Evolutionary conservation across 2,888 invertebrate species (phyloP).

Genomic region (Drosophila colorata): DNA sequence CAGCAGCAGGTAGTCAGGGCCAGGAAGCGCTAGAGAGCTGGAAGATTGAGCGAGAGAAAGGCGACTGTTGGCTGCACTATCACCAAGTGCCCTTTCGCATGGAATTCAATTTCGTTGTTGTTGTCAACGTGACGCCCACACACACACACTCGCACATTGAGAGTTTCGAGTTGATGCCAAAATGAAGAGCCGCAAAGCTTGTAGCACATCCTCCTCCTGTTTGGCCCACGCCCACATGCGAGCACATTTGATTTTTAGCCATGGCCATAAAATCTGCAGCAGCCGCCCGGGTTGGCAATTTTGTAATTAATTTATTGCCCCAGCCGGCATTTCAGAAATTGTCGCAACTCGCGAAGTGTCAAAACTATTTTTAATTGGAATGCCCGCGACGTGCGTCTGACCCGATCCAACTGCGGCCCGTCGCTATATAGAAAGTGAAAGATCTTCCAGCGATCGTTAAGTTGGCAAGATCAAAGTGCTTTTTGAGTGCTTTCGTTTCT

Average conservation of each 20-base stretch:
- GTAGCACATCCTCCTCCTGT: constrained; percentile 17
- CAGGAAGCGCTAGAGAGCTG: constrained; percentile 2
- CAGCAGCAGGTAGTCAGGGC: constrained; percentile 30
- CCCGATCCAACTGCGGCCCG: constrained; percentile 43
- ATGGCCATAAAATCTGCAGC: constrained; percentile 62
- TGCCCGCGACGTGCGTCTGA: constrained; percentile 48
- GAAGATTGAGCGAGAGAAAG: constrained; percentile 33
- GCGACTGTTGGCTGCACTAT: constrained; percentile 34
- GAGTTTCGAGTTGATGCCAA: constrained; percentile 19
- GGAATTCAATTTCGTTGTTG: constrained; percentile 65
- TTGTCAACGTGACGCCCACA: constrained; percentile 60
- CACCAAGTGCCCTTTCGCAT: constrained; percentile 49
- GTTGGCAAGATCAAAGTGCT: constrained; percentile 61
- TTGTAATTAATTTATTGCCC: constrained; percentile 79
- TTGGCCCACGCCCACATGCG: constrained; percentile 49
- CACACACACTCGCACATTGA: background rate
- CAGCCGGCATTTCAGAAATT: constrained; percentile 64
- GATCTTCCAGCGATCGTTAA: constrained; percentile 55
- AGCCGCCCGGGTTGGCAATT: constrained; percentile 50
- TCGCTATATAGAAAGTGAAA: constrained; percentile 37
- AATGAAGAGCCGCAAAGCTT: constrained; percentile 28
- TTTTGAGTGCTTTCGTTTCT: constrained; percentile 67
- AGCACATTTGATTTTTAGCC: constrained; percentile 62
- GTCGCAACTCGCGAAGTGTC: constrained; percentile 71
- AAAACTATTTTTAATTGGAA: constrained; percentile 79